Conservation (phyloP, 2,888 invertebrate genomes). For the Patella caerulea region DNA sequence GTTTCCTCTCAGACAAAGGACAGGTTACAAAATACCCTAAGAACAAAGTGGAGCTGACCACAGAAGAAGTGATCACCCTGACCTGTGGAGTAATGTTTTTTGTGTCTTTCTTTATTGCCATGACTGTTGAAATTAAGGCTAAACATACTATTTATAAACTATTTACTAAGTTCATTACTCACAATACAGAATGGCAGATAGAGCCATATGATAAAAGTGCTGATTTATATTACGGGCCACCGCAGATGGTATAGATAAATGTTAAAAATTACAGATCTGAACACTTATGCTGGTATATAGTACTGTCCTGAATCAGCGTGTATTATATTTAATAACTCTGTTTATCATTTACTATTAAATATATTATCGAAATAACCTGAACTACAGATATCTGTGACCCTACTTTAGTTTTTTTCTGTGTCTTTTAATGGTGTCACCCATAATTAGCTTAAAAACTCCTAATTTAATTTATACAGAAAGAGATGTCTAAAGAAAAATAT, state of each 20-base stretch:
- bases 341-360: too few relatives aligned
- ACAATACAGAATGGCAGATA: conserved; percentile 73
- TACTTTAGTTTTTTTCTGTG: too few relatives aligned
- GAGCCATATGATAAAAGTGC: conserved; percentile 70
- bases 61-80: conserved; percentile 74
- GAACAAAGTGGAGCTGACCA: conserved; percentile 71
- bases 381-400: too few relatives aligned
- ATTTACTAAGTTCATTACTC: conserved; percentile 69
- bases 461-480: too few relatives aligned
- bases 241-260: background rate
- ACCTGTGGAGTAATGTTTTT: conserved; percentile 75
- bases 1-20: conserved; percentile 73
- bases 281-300: too few relatives aligned
- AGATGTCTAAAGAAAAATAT: too few relatives aligned
- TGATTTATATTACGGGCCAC: conserved; percentile 41
- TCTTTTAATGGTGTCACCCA: too few relatives aligned
- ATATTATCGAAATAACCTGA: too few relatives aligned
- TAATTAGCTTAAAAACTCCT: too few relatives aligned
- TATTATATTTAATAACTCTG: too few relatives aligned
- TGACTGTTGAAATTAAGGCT: conserved; percentile 75
- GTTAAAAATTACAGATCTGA: too few relatives aligned
- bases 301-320: too few relatives aligned
- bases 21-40: conserved; percentile 59
- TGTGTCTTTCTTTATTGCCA: conserved; percentile 75
- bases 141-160: conserved; percentile 73